Percentiles rank a stretch among this genome's conserved stretches.
These are phyloP conservation scores for Gorsachius magnificus DNA, from an alignment of 2,797 vertebrate species.

Conservation along the genomic window DNA sequence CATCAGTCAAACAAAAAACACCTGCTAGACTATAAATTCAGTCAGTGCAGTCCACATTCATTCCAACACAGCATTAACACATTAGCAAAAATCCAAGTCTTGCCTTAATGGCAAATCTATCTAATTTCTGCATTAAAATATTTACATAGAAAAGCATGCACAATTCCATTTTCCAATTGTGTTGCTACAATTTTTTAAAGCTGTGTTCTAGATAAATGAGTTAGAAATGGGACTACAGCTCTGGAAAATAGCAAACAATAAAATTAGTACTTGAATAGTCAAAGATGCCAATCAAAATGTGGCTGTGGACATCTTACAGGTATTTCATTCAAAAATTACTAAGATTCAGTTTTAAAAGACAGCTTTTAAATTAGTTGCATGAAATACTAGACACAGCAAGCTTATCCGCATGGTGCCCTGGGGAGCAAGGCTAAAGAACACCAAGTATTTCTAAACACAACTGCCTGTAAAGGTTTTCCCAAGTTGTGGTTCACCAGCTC, in stretches of 20 bases:
- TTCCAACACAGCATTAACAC: slow-evolving; percentile 45
- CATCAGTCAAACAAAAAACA: slow-evolving; percentile 55
- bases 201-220: slow-evolving; percentile 29
- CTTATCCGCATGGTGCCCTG: background rate
- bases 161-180: slow-evolving; percentile 23
- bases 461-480: background rate
- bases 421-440: background rate
- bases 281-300: background rate
- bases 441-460: background rate
- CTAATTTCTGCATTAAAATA: slow-evolving; percentile 66
- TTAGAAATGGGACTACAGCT: slow-evolving; percentile 22
- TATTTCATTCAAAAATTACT: background rate
- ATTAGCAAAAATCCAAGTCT: slow-evolving; percentile 54
- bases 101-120: slow-evolving; percentile 44
- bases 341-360: background rate
- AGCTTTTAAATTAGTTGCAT: background rate
- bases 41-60: slow-evolving; percentile 10
- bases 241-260: slow-evolving; percentile 19
- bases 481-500: background rate
- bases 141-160: slow-evolving; percentile 58
- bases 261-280: background rate
- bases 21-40: slow-evolving; percentile 62
- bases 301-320: background rate
- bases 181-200: slow-evolving; percentile 7
- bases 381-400: background rate